These are phyloP conservation scores for Ptychadena robeensis DNA, from an alignment of 2,797 vertebrate species.

Conservation along the genomic window DNA sequence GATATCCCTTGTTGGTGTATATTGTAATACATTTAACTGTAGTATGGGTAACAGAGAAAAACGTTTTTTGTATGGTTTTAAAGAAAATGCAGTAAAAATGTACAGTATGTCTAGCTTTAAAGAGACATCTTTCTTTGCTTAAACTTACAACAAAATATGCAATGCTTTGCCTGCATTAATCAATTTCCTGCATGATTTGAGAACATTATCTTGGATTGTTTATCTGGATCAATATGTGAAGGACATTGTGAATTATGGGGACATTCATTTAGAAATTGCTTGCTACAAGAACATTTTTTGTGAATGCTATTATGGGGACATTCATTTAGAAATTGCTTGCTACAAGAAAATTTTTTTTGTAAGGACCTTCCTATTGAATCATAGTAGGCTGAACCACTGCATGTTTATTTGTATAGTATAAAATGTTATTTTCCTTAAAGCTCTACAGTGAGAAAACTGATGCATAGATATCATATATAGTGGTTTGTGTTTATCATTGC, in stretches of 20 bases:
- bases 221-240: slow-evolving; percentile 46
- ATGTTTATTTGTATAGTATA: slow-evolving; percentile 26
- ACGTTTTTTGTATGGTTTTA: neutral
- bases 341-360: slow-evolving; percentile 22
- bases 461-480: neutral
- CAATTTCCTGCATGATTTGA: slow-evolving; percentile 32
- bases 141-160: slow-evolving; percentile 13
- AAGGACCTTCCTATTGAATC: neutral
- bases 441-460: neutral
- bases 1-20: no score
- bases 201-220: slow-evolving; percentile 19
- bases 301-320: slow-evolving; percentile 13
- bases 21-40: neutral
- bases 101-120: neutral
- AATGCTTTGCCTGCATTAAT: slow-evolving; percentile 13
- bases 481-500: neutral
- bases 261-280: slow-evolving; percentile 41
- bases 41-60: neutral
- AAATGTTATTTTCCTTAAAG: slow-evolving; percentile 8
- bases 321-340: slow-evolving; percentile 41
- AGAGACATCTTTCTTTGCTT: neutral
- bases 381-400: neutral
- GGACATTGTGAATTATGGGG: slow-evolving; percentile 32
- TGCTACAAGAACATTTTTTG: slow-evolving; percentile 26
- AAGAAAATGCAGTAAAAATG: no score